phyloP scores from a whole-genome alignment of 2,797 vertebrate genomes.

The Adrianichthys oophorus region DNA sequence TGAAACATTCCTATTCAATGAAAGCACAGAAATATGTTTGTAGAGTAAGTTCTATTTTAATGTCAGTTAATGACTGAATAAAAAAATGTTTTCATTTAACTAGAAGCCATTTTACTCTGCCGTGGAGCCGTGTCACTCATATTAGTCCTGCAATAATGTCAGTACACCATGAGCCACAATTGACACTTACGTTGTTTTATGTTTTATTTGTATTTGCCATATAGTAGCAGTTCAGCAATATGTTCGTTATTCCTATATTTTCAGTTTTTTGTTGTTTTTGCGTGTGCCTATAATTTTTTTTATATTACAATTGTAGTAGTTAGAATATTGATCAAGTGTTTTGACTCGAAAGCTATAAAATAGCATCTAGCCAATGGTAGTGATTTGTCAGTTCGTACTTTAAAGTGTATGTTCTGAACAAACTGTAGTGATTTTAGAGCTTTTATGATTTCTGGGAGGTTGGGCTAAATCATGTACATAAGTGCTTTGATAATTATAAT shows the following conservation, averaged over 20 bases:
- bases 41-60: constrained; percentile 25
- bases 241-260: constrained; percentile 43
- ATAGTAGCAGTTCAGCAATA: constrained; percentile 72
- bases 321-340: constrained; percentile 55
- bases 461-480: constrained; percentile 65
- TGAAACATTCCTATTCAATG: constrained; percentile 73
- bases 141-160: constrained; percentile 68
- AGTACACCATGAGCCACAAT: constrained; percentile 48
- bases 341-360: constrained; percentile 66
- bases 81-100: constrained; percentile 11
- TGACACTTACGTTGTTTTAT: constrained; percentile 28
- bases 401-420: constrained; percentile 48
- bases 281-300: constrained; percentile 40
- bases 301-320: constrained; percentile 44
- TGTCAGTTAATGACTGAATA: constrained; percentile 31
- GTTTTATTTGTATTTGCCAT: constrained; percentile 30
- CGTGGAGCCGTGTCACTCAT: constrained; percentile 46
- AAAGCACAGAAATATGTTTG: constrained; percentile 72
- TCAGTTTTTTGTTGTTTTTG: constrained; percentile 38
- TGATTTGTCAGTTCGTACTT: constrained; percentile 52
- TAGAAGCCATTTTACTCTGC: constrained; percentile 41
- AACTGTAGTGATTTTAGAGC: constrained; percentile 37
- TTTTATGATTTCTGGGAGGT: constrained; percentile 36
- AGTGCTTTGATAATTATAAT: constrained; percentile 53
- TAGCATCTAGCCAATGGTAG: constrained; percentile 54